Evolutionary conservation across 30 jellyfish, hydroid and myxozoan species (phyloP), one percentile per base, ranked within the genome.

Genomic region (Pseudorhiza aurosa): DNA sequence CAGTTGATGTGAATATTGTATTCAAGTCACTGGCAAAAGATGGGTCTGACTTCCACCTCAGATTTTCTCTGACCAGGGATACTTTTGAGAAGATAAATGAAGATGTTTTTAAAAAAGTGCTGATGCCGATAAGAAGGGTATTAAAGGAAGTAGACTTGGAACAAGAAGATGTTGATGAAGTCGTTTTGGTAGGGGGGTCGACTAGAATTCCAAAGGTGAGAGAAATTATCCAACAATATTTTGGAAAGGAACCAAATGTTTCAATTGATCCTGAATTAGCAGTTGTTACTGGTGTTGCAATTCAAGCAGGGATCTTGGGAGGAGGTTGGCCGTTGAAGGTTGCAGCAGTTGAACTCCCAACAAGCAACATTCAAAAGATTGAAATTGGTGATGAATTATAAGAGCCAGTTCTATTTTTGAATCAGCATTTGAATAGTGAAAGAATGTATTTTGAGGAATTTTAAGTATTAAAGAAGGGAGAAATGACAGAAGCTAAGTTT

Each of bases 171-270:
- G 79, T 92, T 0, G 96, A 92, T 62, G 98, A 92, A 36, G 74
- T 92, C 53, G 98, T 92, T 26, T 67, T 92, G 0, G 98, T 92
- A 53, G 98, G 98, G 2, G 98, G 98, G 51, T 79, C 97, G 49
- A 92, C 98, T 5, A 80, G 97, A 43, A 87, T 92, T 22, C 96
- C 96, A 55, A 70, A 75, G 42, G 96, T 92, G 8, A 91, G 98
- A 37, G 63, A 78, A 60, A 81, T 92, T 1, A 65, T 92, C 32
- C 83, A 40, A 21, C 85, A 92, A 0, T 92, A 42, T 63, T 92
- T 92, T 72, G 58, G 69, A 33, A 85, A 87, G 82, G 50, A 40
- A 32, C 98, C 98, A 72, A 85, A 92, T 72, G 82, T 85, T 28
- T 88, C 72, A 12, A 82, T 92, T 17, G 91, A 92, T 57, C 98